Percentiles rank a stretch among this genome's conserved stretches.
phyloP scores from a whole-genome alignment of 2,797 vertebrate genomes.

The Schizopygopsis pylzovi region DNA sequence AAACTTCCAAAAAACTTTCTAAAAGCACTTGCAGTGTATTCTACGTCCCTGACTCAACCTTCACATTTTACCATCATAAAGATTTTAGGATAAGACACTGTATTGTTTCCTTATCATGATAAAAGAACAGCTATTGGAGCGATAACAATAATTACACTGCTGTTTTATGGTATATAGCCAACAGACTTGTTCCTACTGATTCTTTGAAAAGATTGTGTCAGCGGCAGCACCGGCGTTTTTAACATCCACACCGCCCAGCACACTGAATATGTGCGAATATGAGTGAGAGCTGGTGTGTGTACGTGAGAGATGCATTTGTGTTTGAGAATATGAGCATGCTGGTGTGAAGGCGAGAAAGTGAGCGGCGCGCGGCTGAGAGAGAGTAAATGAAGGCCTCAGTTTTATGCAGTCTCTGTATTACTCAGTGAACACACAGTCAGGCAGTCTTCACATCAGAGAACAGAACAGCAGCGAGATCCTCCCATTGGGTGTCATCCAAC shows the following conservation, averaged over 20 bases:
- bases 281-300: conserved; percentile 6
- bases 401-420: conserved; percentile 37
- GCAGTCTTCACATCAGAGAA: conserved; percentile 41
- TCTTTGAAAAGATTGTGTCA: conserved; percentile 12
- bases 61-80: conserved; percentile 25
- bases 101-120: conserved; percentile 34
- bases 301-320: background rate
- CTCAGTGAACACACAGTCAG: conserved; percentile 38
- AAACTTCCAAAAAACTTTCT: background rate
- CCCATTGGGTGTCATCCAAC: conserved; percentile 58
- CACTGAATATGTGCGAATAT: background rate
- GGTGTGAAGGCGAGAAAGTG: conserved; percentile 4
- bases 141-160: conserved; percentile 30
- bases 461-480: conserved; percentile 35
- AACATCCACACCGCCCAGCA: background rate
- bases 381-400: conserved; percentile 36
- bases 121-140: conserved; percentile 9
- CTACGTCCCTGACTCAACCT: conserved; percentile 22
- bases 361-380: background rate
- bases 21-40: background rate
- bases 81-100: conserved; percentile 21
- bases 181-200: background rate
- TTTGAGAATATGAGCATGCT: background rate
- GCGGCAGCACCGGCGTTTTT: background rate
- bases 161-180: conserved; percentile 10